These are phyloP conservation scores for Tetramorium bicarinatum DNA, from an alignment of 2,888 invertebrate genomes.

Conservation along the genomic window DNA sequence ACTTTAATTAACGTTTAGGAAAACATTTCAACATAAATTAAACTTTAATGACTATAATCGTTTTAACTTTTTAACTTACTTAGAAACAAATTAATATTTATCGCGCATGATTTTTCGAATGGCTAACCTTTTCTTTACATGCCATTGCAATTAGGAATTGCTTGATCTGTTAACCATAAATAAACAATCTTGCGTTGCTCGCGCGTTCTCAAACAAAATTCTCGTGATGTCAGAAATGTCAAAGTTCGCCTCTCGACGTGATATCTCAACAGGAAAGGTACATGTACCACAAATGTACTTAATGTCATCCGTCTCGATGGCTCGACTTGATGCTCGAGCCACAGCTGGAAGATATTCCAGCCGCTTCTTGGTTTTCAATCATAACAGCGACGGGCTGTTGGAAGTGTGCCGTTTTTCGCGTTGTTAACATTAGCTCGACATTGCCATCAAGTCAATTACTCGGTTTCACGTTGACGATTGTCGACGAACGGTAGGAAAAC, in stretches of 20 bases:
- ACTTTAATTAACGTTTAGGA: neutral
- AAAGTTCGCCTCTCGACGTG: constrained; percentile 46
- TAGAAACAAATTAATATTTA: constrained; percentile 2
- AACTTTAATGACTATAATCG: constrained; percentile 5
- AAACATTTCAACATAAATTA: neutral
- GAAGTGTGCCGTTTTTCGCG: constrained; percentile 31
- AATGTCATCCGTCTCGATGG: constrained; percentile 46
- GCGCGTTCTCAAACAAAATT: constrained; percentile 34
- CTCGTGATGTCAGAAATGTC: constrained; percentile 46
- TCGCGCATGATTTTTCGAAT: neutral
- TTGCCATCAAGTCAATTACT: constrained; percentile 34
- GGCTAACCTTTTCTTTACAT: constrained; percentile 19
- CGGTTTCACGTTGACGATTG: constrained; percentile 57
- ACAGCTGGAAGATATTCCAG: constrained; percentile 48
- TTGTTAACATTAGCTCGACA: neutral
- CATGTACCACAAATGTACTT: constrained; percentile 50
- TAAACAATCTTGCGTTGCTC: constrained; percentile 31
- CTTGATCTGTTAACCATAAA: constrained; percentile 42
- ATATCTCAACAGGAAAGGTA: constrained; percentile 40
- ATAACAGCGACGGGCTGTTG: constrained; percentile 40
- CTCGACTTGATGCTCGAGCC: constrained; percentile 55
- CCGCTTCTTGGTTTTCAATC: constrained; percentile 44
- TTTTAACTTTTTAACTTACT: neutral
- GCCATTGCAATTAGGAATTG: constrained; percentile 34
- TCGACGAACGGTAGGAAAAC: constrained; percentile 57